Evolutionary conservation across 2,797 vertebrate genomes (phyloP).

Genomic region (Iguana delicatissima): DNA sequence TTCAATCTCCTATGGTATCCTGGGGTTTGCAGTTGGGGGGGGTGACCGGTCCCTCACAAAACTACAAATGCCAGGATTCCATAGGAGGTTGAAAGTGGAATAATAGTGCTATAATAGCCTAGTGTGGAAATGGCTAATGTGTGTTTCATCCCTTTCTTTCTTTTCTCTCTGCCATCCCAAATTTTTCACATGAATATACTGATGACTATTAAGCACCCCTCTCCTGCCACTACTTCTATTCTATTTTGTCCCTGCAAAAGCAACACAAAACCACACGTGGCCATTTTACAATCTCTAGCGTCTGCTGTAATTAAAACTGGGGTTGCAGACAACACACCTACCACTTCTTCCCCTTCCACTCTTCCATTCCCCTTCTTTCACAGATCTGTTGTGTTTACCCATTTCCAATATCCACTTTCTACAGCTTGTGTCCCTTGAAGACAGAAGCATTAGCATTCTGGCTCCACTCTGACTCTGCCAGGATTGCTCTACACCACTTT

Average conservation of each 20-base stretch:
- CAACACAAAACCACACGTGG: conserved; percentile 48
- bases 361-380: conserved; percentile 34
- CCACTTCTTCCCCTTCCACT: conserved; percentile 10
- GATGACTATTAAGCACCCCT: not conserved
- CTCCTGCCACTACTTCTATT: not conserved
- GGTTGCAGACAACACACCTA: not conserved
- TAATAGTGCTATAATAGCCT: too few relatives aligned
- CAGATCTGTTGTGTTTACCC: conserved; percentile 45
- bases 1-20: too few relatives aligned
- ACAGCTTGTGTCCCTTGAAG: conserved; percentile 37
- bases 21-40: too few relatives aligned
- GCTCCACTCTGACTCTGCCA: conserved; percentile 43
- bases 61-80: too few relatives aligned
- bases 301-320: conserved; percentile 59
- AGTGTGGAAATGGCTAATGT: too few relatives aligned
- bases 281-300: conserved; percentile 41
- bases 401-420: conserved; percentile 48
- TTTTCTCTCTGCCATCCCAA: not conserved
- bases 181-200: conserved; percentile 9
- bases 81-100: too few relatives aligned
- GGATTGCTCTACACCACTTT: not conserved
- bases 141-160: too few relatives aligned
- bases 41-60: too few relatives aligned
- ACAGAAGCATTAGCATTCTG: conserved; percentile 22
- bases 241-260: conserved; percentile 22